These are phyloP conservation scores for Brachionus koreanus DNA, from an alignment of 1,140 invertebrate genomes.

Conservation along the genomic window DNA sequence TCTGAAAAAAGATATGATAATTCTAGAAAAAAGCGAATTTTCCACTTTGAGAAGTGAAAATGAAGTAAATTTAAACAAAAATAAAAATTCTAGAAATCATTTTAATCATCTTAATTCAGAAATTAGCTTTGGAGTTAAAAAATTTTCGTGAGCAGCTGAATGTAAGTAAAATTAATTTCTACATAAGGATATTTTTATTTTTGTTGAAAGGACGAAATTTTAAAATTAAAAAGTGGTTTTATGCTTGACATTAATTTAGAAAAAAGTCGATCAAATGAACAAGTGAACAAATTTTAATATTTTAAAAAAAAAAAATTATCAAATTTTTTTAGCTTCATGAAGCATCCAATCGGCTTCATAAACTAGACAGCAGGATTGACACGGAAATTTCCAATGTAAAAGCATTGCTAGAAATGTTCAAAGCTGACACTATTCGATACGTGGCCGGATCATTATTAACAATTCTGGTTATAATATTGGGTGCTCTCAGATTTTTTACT, in stretches of 20 bases:
- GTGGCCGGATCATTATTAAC: slow-evolving; percentile 21
- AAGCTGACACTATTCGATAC: slow-evolving; percentile 38
- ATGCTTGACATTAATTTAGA: slow-evolving; percentile 58
- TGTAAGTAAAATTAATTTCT: not conserved
- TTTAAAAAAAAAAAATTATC: not conserved
- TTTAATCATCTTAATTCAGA: not conserved
- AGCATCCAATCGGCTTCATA: slow-evolving; percentile 51
- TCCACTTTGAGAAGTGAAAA: slow-evolving; percentile 55
- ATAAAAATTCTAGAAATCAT: not conserved
- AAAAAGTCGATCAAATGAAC: slow-evolving; percentile 53
- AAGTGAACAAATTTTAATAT: slow-evolving; percentile 47
- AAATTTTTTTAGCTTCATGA: slow-evolving; percentile 49
- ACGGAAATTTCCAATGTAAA: slow-evolving; percentile 54
- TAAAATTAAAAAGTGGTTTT: slow-evolving; percentile 53
- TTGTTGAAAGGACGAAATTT: slow-evolving; percentile 50
- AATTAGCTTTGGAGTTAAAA: slow-evolving; percentile 4
- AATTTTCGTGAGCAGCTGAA: not conserved
- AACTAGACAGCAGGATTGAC: slow-evolving; percentile 55
- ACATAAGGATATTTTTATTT: not conserved
- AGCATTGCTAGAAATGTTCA: slow-evolving; percentile 27
- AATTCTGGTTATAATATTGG: slow-evolving; percentile 35
- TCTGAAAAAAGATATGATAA: slow-evolving; percentile 58
- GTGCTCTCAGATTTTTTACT: slow-evolving; percentile 37
- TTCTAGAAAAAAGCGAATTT: slow-evolving; percentile 59
- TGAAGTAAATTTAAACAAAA: slow-evolving; percentile 49